Base-by-base conservation (phyloP, 2,888 invertebrate genomes). In the Acanthosepion esculentum region DNA sequence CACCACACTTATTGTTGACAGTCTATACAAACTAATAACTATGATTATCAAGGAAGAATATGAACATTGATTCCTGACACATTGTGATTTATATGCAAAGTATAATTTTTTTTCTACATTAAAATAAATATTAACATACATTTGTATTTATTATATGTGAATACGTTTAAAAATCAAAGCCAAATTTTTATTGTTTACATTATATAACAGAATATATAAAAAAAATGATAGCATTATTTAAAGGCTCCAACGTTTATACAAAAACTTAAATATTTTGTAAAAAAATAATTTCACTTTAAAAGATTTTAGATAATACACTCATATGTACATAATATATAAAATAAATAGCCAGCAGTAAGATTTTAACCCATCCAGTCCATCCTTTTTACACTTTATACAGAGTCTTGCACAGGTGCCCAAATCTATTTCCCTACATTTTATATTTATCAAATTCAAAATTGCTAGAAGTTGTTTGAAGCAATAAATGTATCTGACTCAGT, bases 381-480 rank as follows among this genome's bases (percentile, higher is more conserved):
- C 78, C 78, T 78, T 78, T 78, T 78, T 78, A 33, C 78, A n/a
- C 5, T 33, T 78, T n/a, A 78, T 78, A 12, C n/a, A 78, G n/a
- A 78, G n/a, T 78, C n/a, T n/a, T 78, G 78, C 78, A 78, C n/a
- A 78, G n/a, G 78, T 78, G 78, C 78, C 78, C 78, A 78, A 78
- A 78, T 78, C 33, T 33, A 33, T 78, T 78, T 59, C 7, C 23
- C 23, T 23, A 59, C 20, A 20, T 59, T 59, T 55, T 10, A n/a
- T n/a, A 78, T 78, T 78, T 78, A 29, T 78, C 3, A n/a, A 29
- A 78, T 78, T 26, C 5, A 78, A 78, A n/a, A 26, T 26, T 78
- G n/a, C 10, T 55, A 55, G 15, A 6, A 59, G 23, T 23, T 59
- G 59, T 23, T 59, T 78, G 78, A 78, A n/a, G 78, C 23, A 33